Percentiles rank a stretch among this genome's conserved stretches.
Conservation (phyloP, 1,140 invertebrate species). For the Papilio polyxenes region DNA sequence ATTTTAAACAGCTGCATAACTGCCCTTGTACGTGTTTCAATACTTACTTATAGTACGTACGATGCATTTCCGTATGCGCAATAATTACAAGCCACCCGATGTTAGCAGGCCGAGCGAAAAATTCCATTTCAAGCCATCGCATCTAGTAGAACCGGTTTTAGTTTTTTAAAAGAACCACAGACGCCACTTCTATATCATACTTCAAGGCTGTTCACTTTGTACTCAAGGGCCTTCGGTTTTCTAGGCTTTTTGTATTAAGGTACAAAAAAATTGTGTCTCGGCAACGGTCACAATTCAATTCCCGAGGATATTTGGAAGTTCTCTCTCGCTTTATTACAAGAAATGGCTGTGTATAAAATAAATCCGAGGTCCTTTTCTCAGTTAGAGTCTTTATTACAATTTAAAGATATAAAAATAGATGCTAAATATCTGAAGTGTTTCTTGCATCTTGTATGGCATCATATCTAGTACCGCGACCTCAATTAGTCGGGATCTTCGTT, state of each 20-base stretch:
- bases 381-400: not conserved
- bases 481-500: conserved; percentile 58
- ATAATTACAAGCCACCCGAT: conserved; percentile 38
- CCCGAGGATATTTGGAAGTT: not conserved
- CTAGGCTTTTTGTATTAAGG: not conserved
- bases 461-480: conserved; percentile 65
- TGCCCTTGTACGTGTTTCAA: not conserved
- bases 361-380: not conserved
- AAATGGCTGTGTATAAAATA: not conserved
- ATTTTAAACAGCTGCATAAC: conserved; percentile 14
- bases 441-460: conserved; percentile 17
- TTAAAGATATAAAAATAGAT: not conserved
- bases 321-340: not conserved
- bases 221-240: conserved; percentile 21
- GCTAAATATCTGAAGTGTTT: not conserved
- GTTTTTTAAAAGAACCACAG: conserved; percentile 52
- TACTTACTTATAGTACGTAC: conserved; percentile 7
- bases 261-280: not conserved
- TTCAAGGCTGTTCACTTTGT: conserved; percentile 34
- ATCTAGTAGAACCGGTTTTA: conserved; percentile 65
- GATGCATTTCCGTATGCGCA: conserved; percentile 17
- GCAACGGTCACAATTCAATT: not conserved
- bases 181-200: conserved; percentile 32
- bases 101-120: conserved; percentile 49
- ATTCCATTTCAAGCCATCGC: conserved; percentile 65